These are phyloP conservation scores for Aplodontia rufa DNA, from an alignment of 2,113 vertebrate species.

Conservation along the genomic window DNA sequence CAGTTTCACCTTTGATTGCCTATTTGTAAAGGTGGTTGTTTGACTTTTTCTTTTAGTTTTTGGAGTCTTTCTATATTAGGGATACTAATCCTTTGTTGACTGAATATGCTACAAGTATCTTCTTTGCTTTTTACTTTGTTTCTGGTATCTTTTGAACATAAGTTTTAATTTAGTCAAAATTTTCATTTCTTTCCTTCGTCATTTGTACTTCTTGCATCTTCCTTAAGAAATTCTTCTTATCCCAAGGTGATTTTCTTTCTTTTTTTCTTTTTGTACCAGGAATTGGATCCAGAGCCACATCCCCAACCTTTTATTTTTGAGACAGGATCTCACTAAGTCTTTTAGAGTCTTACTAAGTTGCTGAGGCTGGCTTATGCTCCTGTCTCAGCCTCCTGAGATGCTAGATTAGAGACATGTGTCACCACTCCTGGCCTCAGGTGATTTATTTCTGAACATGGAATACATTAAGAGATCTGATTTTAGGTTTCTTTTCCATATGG, in stretches of 20 bases:
- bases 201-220: conserved; percentile 20
- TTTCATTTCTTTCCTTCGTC: conserved; percentile 22
- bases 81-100: neutral
- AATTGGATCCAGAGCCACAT: no score
- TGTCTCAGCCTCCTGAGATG: no score
- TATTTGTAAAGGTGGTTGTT: neutral
- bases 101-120: neutral
- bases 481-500: conserved; percentile 14
- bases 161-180: neutral
- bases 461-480: neutral
- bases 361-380: no score
- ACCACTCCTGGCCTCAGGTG: no score
- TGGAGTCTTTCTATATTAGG: neutral
- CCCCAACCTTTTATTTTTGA: no score
- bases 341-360: no score
- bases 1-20: neutral
- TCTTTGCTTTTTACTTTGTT: conserved; percentile 4
- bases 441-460: conserved; percentile 48
- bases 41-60: conserved; percentile 36
- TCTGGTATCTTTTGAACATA: neutral
- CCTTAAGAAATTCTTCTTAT: neutral
- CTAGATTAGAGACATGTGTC: no score
- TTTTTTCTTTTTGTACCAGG: no score
- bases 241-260: no score
- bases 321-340: no score